Percentiles rank a stretch among this genome's conserved stretches.
phyloP scores from a whole-genome alignment of 2,888 invertebrate species.

The Crepidodera aurea region DNA sequence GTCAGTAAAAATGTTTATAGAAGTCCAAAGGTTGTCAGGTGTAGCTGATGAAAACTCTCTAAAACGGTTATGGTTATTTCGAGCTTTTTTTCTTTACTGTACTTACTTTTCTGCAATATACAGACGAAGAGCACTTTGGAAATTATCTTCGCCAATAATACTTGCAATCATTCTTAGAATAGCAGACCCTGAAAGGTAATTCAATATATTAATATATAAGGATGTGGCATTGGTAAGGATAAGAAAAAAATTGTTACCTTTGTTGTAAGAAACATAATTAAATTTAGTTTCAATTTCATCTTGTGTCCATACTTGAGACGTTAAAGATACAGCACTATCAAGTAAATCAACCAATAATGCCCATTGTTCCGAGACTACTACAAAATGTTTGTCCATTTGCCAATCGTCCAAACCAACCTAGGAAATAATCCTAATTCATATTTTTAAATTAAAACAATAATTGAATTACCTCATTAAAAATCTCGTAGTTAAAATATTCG shows the following conservation, averaged over 20 bases:
- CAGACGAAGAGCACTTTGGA: slow-evolving; percentile 64
- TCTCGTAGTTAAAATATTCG: slow-evolving; percentile 75
- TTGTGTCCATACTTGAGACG: slow-evolving; percentile 65
- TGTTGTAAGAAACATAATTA: slow-evolving; percentile 64
- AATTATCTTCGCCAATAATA: slow-evolving; percentile 65
- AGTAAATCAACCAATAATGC: slow-evolving; percentile 69
- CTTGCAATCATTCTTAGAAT: slow-evolving; percentile 73
- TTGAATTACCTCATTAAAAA: slow-evolving; percentile 41
- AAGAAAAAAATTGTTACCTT: slow-evolving; percentile 43
- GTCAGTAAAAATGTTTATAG: slow-evolving; percentile 55
- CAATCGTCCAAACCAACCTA: slow-evolving; percentile 1
- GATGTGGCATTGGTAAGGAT: too few species aligned
- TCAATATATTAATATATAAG: too few species aligned
- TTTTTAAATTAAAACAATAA: slow-evolving; percentile 10
- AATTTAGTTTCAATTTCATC: slow-evolving; percentile 70
- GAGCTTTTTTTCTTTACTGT: background rate
- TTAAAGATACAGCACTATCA: slow-evolving; percentile 69
- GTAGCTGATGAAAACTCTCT: slow-evolving; percentile 59
- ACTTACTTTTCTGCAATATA: slow-evolving; percentile 67
- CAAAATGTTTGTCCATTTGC: slow-evolving; percentile 73
- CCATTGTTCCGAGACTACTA: slow-evolving; percentile 73
- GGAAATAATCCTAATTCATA: too few species aligned
- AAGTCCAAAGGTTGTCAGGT: slow-evolving; percentile 64
- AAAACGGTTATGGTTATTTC: background rate
- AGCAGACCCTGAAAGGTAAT: slow-evolving; percentile 58